phyloP scores from a whole-genome alignment of 2,888 invertebrate species.

The Clostera curtula region DNA sequence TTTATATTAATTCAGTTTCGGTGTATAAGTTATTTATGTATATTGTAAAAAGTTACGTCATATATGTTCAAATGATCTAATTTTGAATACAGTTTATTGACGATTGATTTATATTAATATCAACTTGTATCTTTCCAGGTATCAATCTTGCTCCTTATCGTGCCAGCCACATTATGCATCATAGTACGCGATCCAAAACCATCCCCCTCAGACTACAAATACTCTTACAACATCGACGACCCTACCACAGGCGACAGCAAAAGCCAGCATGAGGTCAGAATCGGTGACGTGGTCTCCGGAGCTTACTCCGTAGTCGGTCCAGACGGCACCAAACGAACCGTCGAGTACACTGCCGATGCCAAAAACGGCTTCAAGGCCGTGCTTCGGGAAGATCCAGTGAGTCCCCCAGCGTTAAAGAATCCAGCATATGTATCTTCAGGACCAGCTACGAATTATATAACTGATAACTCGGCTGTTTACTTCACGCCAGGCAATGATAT shows the following conservation, averaged over 20 bases:
- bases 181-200: slow-evolving; percentile 56
- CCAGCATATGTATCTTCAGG: too few species aligned
- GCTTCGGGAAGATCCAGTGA: slow-evolving; percentile 54
- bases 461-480: slow-evolving; percentile 22
- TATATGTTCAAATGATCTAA: too few species aligned
- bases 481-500: slow-evolving; percentile 46
- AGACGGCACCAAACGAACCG: slow-evolving; percentile 59
- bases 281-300: slow-evolving; percentile 54
- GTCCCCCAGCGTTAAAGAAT: too few species aligned
- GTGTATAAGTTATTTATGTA: too few species aligned
- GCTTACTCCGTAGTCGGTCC: slow-evolving; percentile 61
- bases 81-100: too few species aligned
- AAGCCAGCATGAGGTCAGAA: slow-evolving; percentile 54
- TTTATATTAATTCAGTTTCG: too few species aligned
- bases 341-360: slow-evolving; percentile 66
- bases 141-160: slow-evolving; percentile 27
- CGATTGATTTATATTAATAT: slow-evolving; percentile 6
- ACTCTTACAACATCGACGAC: slow-evolving; percentile 69
- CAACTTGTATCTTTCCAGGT: slow-evolving; percentile 20
- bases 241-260: slow-evolving; percentile 64
- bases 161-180: slow-evolving; percentile 38
- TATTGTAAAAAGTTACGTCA: too few species aligned
- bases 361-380: slow-evolving; percentile 71
- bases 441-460: slow-evolving; percentile 6
- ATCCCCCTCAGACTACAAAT: slow-evolving; percentile 53